These are phyloP conservation scores for Mythimna impura DNA, from an alignment of 2,888 invertebrate genomes.

Conservation along the genomic window DNA sequence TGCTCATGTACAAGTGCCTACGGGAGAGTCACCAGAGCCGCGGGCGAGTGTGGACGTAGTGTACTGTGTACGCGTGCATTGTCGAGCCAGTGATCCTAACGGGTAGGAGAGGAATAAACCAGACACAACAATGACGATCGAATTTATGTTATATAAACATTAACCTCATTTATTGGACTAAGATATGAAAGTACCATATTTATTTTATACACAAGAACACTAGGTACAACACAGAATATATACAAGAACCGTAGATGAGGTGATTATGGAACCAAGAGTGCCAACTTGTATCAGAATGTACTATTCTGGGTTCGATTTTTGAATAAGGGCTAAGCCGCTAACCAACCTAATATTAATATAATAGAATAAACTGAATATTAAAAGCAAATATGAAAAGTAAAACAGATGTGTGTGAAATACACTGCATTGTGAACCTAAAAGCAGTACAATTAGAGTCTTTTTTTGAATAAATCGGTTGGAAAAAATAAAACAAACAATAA, in stretches of 20 bases:
- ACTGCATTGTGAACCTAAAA: neutral
- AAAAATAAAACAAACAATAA: neutral
- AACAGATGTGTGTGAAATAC: neutral
- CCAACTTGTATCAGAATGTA: too few relatives aligned
- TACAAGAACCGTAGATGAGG: too few relatives aligned
- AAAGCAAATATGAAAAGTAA: neutral
- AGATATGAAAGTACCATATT: neutral
- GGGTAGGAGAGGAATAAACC: too few relatives aligned
- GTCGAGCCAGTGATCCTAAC: too few relatives aligned
- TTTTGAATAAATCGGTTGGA: neutral
- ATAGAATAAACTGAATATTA: neutral
- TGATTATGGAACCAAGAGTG: too few relatives aligned
- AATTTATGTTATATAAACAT: neutral
- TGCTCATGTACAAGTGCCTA: too few relatives aligned
- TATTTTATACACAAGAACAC: too few relatives aligned
- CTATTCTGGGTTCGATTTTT: neutral
- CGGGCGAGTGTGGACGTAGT: too few relatives aligned
- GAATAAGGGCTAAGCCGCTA: neutral
- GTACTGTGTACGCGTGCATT: too few relatives aligned
- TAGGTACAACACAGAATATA: too few relatives aligned
- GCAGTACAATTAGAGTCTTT: neutral
- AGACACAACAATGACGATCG: too few relatives aligned
- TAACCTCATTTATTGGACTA: constrained; percentile 5
- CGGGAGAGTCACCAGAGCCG: too few relatives aligned
- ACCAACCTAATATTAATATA: neutral